phyloP scores from a whole-genome alignment of 2,888 invertebrate genomes.

The Agriopis aurantiaria region DNA sequence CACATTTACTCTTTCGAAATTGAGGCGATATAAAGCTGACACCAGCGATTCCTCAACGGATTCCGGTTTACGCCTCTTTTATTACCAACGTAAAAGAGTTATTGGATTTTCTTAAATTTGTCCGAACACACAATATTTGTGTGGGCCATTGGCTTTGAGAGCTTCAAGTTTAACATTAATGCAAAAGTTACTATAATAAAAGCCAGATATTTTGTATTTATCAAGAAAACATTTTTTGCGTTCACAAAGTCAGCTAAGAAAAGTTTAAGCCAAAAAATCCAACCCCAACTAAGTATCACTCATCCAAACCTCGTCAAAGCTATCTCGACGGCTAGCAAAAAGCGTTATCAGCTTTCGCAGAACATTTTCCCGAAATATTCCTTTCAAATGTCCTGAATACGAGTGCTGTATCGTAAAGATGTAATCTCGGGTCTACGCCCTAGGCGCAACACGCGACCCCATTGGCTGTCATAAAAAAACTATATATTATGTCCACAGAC shows the following conservation, averaged over 20 bases:
- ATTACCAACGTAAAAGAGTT: constrained; percentile 46
- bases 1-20: neutral
- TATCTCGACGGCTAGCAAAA: constrained; percentile 21
- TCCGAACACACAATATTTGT: constrained; percentile 32
- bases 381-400: constrained; percentile 33
- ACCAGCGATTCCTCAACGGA: constrained; percentile 27
- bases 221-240: neutral
- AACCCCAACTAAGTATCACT: constrained; percentile 18
- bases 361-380: constrained; percentile 30
- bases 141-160: constrained; percentile 27
- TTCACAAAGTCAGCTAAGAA: neutral
- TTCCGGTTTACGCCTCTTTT: constrained; percentile 44
- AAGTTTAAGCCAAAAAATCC: neutral
- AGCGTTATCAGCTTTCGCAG: constrained; percentile 32
- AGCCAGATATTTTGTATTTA: neutral
- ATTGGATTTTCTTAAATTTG: constrained; percentile 47
- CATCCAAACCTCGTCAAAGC: constrained; percentile 25
- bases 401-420: constrained; percentile 49
- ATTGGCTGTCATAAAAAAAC: constrained; percentile 67
- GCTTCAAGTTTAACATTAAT: neutral
- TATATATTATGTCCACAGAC: constrained; percentile 11
- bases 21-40: constrained; percentile 32
- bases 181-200: neutral
- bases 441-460: constrained; percentile 52
- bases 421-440: constrained; percentile 51